Conservation (phyloP, 2,797 vertebrate species). For the Steatocranus sp. region DNA sequence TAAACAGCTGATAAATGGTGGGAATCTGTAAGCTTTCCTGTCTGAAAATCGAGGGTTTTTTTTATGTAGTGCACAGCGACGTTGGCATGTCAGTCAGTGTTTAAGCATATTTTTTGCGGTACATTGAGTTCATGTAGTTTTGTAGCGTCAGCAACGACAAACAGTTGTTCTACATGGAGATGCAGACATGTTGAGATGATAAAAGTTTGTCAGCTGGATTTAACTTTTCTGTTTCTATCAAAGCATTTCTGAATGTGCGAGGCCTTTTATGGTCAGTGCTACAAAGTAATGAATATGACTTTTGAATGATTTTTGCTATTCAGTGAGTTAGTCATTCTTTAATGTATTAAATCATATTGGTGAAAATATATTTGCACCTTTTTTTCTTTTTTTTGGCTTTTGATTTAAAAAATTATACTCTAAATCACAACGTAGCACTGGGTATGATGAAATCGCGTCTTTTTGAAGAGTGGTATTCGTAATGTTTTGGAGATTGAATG, state of each 20-base stretch:
- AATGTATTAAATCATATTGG: neutral
- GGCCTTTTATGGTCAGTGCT: neutral
- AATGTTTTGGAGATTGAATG: neutral
- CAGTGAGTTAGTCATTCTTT: neutral
- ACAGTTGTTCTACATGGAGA: neutral
- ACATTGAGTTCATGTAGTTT: neutral
- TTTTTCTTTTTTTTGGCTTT: neutral
- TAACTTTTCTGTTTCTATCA: neutral
- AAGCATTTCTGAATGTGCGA: neutral
- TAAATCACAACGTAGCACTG: neutral
- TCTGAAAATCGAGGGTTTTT: fast-evolving
- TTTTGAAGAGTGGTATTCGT: neutral
- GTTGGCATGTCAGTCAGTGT: neutral
- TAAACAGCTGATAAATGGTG: neutral
- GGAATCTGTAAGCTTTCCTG: neutral
- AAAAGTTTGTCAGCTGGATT: neutral
- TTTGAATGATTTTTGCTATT: neutral
- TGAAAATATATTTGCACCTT: neutral
- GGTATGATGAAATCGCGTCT: neutral
- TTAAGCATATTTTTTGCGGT: neutral
- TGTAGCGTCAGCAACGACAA: neutral
- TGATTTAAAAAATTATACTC: neutral
- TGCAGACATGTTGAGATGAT: neutral
- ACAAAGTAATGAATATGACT: neutral
- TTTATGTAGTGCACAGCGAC: neutral